Base-by-base conservation (phyloP, 2,888 invertebrate genomes). In the Yponomeuta plumbellus region DNA sequence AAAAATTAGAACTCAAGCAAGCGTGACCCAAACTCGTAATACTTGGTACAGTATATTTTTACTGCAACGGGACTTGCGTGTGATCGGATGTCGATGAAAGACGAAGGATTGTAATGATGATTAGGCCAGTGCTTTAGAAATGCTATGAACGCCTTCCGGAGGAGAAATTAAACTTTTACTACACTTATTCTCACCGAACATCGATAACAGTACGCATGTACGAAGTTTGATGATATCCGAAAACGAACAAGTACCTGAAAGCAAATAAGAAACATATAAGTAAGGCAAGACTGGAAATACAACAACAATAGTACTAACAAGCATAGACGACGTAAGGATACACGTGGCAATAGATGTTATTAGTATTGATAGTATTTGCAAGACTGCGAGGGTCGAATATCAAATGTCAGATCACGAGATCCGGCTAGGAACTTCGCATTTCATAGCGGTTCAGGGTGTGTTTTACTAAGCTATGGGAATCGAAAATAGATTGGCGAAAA, bases 1-100 rank as follows among this genome's bases (percentile, higher is more conserved):
- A 52, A 17, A 17, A 8, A 52, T 17, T 52, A 52, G 44, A 52
- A 52, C 44, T 5, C 44, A 52, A 44, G 40, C 21, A 10, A 22
- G 40, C 20, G 63, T 44, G 63, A 64, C 40, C 63, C 11, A 17
- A 64, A 64, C 40, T 44, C 17, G 34, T 34, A 34, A 34, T 34
- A 44, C 44, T 44, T 64, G 63, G 21, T 44, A 64, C 63, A 44
- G 63, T 64, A 20, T 21, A 8, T 64, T 64, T 64, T 64, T 64
- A 39, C 40, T 40, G 21, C 22, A 64, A 64, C 63, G 63, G 63
- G 44, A 64, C 11, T 21, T 17, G 10, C 39, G 39, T 34, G 34
- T 62, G 34, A 23, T 26, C 13, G 26, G n/a, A n/a, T n/a, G 20
- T 11, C 34, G 62, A 26, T 62, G 62, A 62, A n/a, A 23, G 62